Base-by-base conservation (phyloP, 2,888 invertebrate species). In the Drosophila subquinaria region DNA sequence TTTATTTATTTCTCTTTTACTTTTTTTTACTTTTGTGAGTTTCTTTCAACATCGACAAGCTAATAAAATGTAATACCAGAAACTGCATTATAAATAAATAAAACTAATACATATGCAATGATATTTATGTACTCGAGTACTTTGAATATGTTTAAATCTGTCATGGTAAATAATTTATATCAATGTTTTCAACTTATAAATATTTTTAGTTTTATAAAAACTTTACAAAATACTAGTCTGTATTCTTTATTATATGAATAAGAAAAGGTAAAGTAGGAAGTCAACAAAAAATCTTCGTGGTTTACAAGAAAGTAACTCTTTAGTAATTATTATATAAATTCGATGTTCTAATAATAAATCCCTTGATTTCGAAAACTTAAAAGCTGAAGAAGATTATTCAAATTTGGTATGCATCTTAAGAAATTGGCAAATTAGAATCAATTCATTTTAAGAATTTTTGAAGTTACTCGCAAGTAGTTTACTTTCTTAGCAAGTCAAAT, bases 1-100 rank as follows among this genome's bases (percentile, higher is more conserved):
- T 51, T 56, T 73, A 11, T 64, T 53, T 52, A 33, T 17, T 51
- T 17, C 48, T 1, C 15, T 15, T 30, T 48, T 27, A 9, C 9
- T 3, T 9, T 48, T 47, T 15, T 48, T 27, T 10, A 35, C 3
- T 36, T 10, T 60, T 36, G 56, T 67, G 15, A 47, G 65, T 38
- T 60, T 56, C 50, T 61, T 57, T 51, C 36, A 20, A 50, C 23
- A 45, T 23, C 13, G 45, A 23, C 23, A 23, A 45, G 23, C 13
- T 23, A 45, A 45, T 45, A 23, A 45, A 23, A 45, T 8, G 23
- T 45, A n/a, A 45, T 35, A 35, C 20, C 35, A 35, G 15, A 20
- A 35, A 23, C 17, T 51, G 15, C 45, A 55, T 33, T 43, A 10
- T 48, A 23, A 23, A 45, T 0, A 45, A 13, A 23, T n/a, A 45